Evolutionary conservation across 2,888 invertebrate species (phyloP).

Genomic region (Drosophila monieri): DNA sequence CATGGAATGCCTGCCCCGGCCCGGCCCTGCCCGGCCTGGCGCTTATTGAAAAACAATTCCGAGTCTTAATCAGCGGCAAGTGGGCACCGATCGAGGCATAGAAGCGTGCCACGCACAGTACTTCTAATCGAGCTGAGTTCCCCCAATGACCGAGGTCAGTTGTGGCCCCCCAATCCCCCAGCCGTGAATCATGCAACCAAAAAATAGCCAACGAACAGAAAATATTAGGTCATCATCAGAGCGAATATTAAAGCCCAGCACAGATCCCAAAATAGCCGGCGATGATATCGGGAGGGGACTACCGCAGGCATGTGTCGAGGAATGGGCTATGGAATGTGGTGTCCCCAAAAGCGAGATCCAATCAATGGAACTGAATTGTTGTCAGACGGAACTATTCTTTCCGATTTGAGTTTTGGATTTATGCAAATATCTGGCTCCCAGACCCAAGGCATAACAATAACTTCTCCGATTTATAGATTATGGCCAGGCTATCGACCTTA

Average conservation of each 20-base stretch:
- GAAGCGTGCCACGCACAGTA: constrained; percentile 47
- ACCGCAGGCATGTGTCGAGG: constrained; percentile 6
- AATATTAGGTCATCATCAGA: constrained; percentile 65
- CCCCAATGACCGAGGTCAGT: constrained; percentile 64
- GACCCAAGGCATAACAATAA: constrained; percentile 35
- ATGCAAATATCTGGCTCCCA: constrained; percentile 23
- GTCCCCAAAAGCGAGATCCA: constrained; percentile 19
- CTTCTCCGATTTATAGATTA: constrained; percentile 24
- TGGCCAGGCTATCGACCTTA: constrained; percentile 13
- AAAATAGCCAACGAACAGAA: constrained; percentile 13
- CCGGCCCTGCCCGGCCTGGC: constrained; percentile 20
- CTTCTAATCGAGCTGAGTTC: constrained; percentile 53
- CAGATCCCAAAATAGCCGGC: constrained; percentile 50
- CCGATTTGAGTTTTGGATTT: background rate
- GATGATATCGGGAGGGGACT: constrained; percentile 21
- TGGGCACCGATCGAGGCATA: constrained; percentile 24
- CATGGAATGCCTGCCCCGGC: background rate
- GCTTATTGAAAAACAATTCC: constrained; percentile 61
- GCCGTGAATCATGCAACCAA: constrained; percentile 53
- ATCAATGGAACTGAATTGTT: constrained; percentile 31
- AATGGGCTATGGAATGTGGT: constrained; percentile 23
- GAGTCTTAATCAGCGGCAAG: constrained; percentile 56
- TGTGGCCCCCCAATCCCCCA: constrained; percentile 22
- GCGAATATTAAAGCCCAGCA: constrained; percentile 43
- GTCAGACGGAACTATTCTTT: background rate